A percentile compares a stretch with the other conserved stretches of the same genome.
Evolutionary conservation across 2,888 invertebrate genomes (phyloP).

Genomic region (Ceraclea dissimilis): DNA sequence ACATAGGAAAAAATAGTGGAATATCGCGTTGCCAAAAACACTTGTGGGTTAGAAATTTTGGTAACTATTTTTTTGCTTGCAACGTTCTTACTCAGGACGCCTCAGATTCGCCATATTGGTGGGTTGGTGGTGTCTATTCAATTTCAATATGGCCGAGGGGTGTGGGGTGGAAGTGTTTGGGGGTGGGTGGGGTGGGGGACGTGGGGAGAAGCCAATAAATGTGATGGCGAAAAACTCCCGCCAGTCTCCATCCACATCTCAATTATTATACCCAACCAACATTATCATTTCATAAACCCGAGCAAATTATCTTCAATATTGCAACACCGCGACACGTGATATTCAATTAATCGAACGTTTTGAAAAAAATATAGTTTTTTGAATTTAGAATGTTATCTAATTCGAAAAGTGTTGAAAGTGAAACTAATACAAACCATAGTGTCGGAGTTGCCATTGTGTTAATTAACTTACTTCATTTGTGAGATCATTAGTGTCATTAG

Average conservation of each 20-base stretch:
- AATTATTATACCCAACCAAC: slow-evolving; percentile 9
- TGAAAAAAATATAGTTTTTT: background rate
- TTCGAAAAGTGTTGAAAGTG: background rate
- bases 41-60: too few species aligned
- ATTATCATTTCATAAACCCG: slow-evolving; percentile 13
- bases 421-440: background rate
- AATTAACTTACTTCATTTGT: slow-evolving; percentile 4
- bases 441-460: background rate
- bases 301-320: slow-evolving; percentile 7
- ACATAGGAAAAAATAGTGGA: too few species aligned
- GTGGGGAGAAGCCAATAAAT: background rate
- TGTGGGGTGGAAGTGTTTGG: background rate
- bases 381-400: background rate
- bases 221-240: slow-evolving; percentile 9
- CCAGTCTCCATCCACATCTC: slow-evolving; percentile 9
- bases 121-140: background rate
- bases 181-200: background rate
- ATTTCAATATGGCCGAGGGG: slow-evolving; percentile 1
- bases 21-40: too few species aligned
- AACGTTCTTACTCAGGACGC: background rate
- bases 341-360: background rate
- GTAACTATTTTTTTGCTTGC: background rate
- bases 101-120: background rate
- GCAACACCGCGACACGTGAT: background rate
- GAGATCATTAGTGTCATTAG: slow-evolving; percentile 2